Percentiles rank a stretch among this genome's conserved stretches.
These are phyloP conservation scores for Acanthoscelides obtectus DNA, from an alignment of 2,888 invertebrate genomes.

Conservation along the genomic window DNA sequence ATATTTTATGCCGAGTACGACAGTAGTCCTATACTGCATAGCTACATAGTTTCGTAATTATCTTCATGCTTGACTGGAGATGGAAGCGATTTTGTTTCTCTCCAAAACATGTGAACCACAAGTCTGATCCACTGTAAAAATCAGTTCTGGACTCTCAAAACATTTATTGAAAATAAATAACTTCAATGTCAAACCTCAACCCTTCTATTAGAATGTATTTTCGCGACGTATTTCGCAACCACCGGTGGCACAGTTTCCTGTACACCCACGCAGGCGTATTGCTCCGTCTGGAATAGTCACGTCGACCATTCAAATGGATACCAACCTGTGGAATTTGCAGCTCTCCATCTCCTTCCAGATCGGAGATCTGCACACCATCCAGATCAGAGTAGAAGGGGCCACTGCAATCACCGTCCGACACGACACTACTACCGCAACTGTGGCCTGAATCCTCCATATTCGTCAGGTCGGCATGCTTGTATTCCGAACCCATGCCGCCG, in stretches of 20 bases:
- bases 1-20: too few species aligned
- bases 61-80: too few species aligned
- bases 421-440: slow-evolving; percentile 48
- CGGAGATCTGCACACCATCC: slow-evolving; percentile 55
- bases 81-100: too few species aligned
- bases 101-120: too few species aligned
- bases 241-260: neutral
- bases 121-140: too few species aligned
- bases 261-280: neutral
- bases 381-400: slow-evolving; percentile 53
- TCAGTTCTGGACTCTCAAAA: too few species aligned
- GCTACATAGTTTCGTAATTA: too few species aligned
- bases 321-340: slow-evolving; percentile 43
- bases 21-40: too few species aligned
- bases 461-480: slow-evolving; percentile 39
- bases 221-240: neutral
- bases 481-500: slow-evolving; percentile 39
- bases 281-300: neutral
- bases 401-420: slow-evolving; percentile 40
- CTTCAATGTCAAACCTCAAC: too few species aligned
- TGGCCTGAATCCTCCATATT: slow-evolving; percentile 47
- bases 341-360: slow-evolving; percentile 53
- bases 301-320: slow-evolving; percentile 1
- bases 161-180: too few species aligned
- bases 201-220: neutral